Percentiles rank a stretch among this genome's conserved stretches.
Evolutionary conservation across 2,888 invertebrate species (phyloP).

Genomic region (Acleris sparsana): DNA sequence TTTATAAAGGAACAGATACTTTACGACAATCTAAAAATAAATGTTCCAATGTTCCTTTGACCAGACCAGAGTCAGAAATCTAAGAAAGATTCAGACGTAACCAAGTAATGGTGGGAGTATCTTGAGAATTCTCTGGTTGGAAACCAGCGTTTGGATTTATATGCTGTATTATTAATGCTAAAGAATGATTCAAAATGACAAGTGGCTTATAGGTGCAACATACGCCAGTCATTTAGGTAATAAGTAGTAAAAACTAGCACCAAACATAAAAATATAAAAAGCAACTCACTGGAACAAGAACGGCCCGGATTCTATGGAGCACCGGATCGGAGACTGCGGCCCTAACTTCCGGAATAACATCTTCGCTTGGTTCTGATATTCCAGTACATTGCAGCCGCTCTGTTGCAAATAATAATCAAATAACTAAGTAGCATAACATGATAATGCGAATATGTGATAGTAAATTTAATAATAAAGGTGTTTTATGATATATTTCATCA

Average conservation of each 20-base stretch:
- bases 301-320: conserved; percentile 98
- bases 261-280: conserved; percentile 52
- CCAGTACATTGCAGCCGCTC: conserved; percentile 96
- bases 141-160: too few relatives aligned
- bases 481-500: conserved; percentile 60
- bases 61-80: too few relatives aligned
- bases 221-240: too few relatives aligned
- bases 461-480: neutral
- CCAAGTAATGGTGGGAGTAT: too few relatives aligned
- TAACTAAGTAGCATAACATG: conserved; percentile 30
- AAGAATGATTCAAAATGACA: too few relatives aligned
- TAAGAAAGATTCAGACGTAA: too few relatives aligned
- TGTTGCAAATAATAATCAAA: conserved; percentile 75
- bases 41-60: too few relatives aligned
- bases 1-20: too few relatives aligned
- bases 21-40: too few relatives aligned
- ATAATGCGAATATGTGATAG: conserved; percentile 20
- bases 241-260: neutral
- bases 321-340: conserved; percentile 93
- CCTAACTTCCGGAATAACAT: conserved; percentile 98
- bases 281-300: conserved; percentile 98
- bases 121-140: too few relatives aligned
- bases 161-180: too few relatives aligned
- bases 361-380: conserved; percentile 99
- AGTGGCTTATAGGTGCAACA: too few relatives aligned